A percentile compares a stretch with the other conserved stretches of the same genome.
Evolutionary conservation across 1,140 invertebrate genomes (phyloP).

Genomic region (Leptinotarsa undecemlineata): DNA sequence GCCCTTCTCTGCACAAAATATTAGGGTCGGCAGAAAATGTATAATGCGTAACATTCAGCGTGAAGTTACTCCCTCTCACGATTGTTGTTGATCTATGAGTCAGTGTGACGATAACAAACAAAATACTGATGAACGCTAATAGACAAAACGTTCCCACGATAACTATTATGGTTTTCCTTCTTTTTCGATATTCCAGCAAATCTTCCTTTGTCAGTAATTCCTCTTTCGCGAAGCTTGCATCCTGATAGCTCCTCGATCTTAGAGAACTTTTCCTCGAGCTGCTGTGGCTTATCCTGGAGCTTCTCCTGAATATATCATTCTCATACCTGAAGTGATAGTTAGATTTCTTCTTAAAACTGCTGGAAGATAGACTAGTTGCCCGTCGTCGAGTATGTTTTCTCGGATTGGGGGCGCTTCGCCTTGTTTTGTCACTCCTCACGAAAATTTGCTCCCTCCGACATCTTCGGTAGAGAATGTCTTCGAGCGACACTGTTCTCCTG

Average conservation of each 20-base stretch:
- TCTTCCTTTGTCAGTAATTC: slow-evolving; percentile 11
- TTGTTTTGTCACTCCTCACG: background rate
- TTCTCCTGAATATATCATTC: background rate
- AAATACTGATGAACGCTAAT: slow-evolving; percentile 50
- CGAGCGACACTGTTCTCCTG: slow-evolving; percentile 26
- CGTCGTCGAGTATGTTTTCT: background rate
- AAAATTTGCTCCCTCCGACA: slow-evolving; percentile 8
- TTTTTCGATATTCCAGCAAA: slow-evolving; percentile 14
- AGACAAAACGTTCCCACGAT: slow-evolving; percentile 32
- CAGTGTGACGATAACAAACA: slow-evolving; percentile 72
- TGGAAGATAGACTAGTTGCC: background rate
- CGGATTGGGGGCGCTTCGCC: background rate
- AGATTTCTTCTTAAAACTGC: background rate
- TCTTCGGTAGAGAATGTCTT: slow-evolving; percentile 23
- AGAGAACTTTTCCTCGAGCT: background rate
- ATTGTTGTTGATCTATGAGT: slow-evolving; percentile 62
- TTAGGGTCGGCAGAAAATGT: slow-evolving; percentile 62
- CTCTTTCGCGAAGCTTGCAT: background rate
- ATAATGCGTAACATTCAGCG: slow-evolving; percentile 65
- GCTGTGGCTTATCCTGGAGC: background rate
- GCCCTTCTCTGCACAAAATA: slow-evolving; percentile 4
- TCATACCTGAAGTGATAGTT: background rate
- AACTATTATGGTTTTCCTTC: slow-evolving; percentile 30
- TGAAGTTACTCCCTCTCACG: slow-evolving; percentile 57
- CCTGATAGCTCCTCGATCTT: background rate